Base-by-base conservation (phyloP, 2,797 vertebrate species). In the Tokudaia tokunoshimensis region DNA sequence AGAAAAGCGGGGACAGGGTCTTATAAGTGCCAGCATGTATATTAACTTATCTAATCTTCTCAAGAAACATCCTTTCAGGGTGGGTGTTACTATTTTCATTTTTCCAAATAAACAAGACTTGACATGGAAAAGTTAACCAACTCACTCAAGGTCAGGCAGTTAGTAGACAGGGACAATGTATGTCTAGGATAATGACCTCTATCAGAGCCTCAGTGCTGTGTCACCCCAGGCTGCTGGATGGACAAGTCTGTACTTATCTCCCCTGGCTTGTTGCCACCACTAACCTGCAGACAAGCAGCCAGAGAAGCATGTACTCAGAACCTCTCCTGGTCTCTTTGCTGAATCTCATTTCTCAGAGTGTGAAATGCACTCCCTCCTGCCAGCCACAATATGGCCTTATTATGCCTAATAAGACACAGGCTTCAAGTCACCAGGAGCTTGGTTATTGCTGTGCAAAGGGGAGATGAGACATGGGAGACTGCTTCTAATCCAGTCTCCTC, bases 401-500 rank as follows among this genome's bases (percentile, higher is more conserved):
- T 96, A 95, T 61, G 63, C 96, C 95, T 97, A 89, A 96, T 70
- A 95, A 80, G 94, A 88, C 80, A 91, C 6, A 95, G 91, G 78
- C 89, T 97, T 97, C 83, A 55, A 29, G 2, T 76, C 85, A 8
- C 37, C 75, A 47, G 0, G 67, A 31, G 63, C 79, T 94, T 80
- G 89, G 88, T 57, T 34, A 37, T 31, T 59, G 80, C 65, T 84
- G 95, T 87, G 82, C 79, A 72, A 81, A 89, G 70, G 65, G 91
- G 67, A 95, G 94, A 87, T 70, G 59, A 96, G 94, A 78, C 74
- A 1, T 0, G 22, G 92, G 87, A 70, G 84, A 11, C 95, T 34
- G 81, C 34, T 63, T 89, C 41, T 78, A 0, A 1, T 0, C 5
- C 6, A 89, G 92, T n/a, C 6, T 31, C 52, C 6, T 15, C 67